phyloP scores from a whole-genome alignment of 2,797 vertebrate species.

The Neostethus bicornis region DNA sequence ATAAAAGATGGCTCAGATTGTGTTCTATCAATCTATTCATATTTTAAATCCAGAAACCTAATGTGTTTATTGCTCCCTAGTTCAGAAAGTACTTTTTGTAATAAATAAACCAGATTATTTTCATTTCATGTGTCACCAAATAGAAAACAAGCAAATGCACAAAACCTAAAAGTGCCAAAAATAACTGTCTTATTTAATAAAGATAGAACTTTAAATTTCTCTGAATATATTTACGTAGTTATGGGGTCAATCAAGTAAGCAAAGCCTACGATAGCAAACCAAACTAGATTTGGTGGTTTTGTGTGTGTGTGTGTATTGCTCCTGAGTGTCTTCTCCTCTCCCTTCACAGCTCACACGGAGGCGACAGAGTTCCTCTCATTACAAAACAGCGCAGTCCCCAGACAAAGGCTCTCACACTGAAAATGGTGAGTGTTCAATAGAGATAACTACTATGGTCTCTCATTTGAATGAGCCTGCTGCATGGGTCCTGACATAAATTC shows the following conservation, averaged over 20 bases:
- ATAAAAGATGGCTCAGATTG: too few species aligned
- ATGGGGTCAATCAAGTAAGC: constrained; percentile 48
- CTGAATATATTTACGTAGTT: constrained; percentile 50
- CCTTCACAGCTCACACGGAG: constrained; percentile 74
- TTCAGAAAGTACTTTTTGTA: constrained; percentile 1
- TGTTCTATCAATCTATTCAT: too few species aligned
- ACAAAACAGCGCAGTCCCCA: constrained; percentile 73
- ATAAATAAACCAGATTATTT: background rate
- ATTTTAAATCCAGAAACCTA: too few species aligned
- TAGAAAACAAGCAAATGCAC: constrained; percentile 2
- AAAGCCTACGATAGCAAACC: constrained; percentile 45
- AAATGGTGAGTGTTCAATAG: constrained; percentile 67
- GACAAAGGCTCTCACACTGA: constrained; percentile 76
- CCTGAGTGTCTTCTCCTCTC: constrained; percentile 62
- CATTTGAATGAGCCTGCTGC: constrained; percentile 73
- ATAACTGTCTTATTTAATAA: too few species aligned
- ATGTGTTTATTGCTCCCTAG: background rate
- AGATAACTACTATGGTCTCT: constrained; percentile 77
- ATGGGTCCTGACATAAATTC: constrained; percentile 51
- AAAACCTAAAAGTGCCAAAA: background rate
- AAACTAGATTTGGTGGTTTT: constrained; percentile 28
- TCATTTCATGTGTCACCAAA: background rate
- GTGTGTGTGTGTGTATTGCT: constrained; percentile 38
- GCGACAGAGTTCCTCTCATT: constrained; percentile 81
- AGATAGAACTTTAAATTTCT: constrained; percentile 26